Conservation (phyloP, 2,113 vertebrate species). For the Ovis canadensis region DNA sequence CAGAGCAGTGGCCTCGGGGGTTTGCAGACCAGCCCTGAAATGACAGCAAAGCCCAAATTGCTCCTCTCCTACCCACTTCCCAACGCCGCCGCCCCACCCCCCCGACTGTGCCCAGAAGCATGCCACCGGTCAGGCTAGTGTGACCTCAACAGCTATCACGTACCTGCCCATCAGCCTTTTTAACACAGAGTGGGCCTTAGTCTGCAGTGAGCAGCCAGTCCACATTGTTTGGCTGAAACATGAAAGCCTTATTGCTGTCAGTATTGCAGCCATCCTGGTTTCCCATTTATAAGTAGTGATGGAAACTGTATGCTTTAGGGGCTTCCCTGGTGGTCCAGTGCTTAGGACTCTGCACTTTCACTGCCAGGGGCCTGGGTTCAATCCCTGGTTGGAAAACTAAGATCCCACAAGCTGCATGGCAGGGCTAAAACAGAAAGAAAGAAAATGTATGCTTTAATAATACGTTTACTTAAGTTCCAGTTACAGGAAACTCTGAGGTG, state of each 20-base stretch:
- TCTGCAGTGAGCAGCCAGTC: background rate
- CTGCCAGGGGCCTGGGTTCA: background rate
- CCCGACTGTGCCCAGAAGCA: background rate
- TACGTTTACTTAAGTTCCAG: background rate
- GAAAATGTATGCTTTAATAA: background rate
- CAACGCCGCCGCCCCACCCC: rapidly evolving
- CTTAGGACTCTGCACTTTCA: background rate
- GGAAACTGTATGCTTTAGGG: background rate
- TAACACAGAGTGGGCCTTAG: background rate
- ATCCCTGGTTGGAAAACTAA: background rate
- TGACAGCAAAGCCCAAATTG: background rate
- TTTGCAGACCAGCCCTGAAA: background rate
- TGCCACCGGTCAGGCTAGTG: too few relatives aligned
- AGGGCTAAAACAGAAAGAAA: background rate
- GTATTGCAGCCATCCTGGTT: background rate
- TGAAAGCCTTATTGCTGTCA: background rate
- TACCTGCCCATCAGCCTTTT: background rate
- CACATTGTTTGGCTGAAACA: background rate
- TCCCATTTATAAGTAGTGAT: background rate
- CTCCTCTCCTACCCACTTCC: background rate
- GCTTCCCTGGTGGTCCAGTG: background rate
- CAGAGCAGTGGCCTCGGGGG: background rate
- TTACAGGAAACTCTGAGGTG: background rate
- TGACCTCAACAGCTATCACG: background rate
- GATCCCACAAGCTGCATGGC: background rate